A percentile compares a stretch with the other conserved stretches of the same genome.
phyloP scores from a whole-genome alignment of 2,888 invertebrate genomes.

The Yponomeuta sedellus region DNA sequence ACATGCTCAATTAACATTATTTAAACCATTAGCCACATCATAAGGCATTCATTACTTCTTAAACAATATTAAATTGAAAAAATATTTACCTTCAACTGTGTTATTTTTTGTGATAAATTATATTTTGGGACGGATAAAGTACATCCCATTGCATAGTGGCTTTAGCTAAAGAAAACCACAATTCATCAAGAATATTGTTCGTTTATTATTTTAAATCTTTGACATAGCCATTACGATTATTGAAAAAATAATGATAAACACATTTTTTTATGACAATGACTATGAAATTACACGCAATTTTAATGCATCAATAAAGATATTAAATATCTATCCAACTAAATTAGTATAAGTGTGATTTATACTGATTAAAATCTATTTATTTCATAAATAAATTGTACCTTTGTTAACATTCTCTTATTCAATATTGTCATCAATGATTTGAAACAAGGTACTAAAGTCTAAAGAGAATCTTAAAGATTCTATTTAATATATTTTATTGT shows the following conservation, averaged over 20 bases:
- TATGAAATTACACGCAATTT: not conserved
- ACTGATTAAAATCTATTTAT: constrained; percentile 35
- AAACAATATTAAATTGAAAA: not conserved
- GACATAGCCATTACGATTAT: constrained; percentile 44
- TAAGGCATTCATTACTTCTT: not conserved
- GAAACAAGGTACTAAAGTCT: constrained; percentile 26
- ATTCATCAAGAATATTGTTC: constrained; percentile 59
- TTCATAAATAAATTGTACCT: constrained; percentile 52
- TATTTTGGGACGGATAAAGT: not conserved
- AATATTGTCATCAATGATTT: constrained; percentile 45
- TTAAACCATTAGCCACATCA: not conserved
- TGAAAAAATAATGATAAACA: constrained; percentile 35
- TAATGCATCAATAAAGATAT: constrained; percentile 9
- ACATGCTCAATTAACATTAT: not conserved
- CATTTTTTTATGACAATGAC: constrained; percentile 20
- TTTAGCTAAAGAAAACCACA: constrained; percentile 56
- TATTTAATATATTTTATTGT: not conserved
- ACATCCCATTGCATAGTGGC: not conserved
- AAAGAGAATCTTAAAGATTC: constrained; percentile 12
- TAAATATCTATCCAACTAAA: constrained; percentile 12
- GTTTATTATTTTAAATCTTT: constrained; percentile 58
- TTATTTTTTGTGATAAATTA: not conserved
- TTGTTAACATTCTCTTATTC: constrained; percentile 37
- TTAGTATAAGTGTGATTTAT: constrained; percentile 21
- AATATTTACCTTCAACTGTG: not conserved